Conservation (phyloP, 2,113 vertebrate species). For the Laterallus jamaicensis region DNA sequence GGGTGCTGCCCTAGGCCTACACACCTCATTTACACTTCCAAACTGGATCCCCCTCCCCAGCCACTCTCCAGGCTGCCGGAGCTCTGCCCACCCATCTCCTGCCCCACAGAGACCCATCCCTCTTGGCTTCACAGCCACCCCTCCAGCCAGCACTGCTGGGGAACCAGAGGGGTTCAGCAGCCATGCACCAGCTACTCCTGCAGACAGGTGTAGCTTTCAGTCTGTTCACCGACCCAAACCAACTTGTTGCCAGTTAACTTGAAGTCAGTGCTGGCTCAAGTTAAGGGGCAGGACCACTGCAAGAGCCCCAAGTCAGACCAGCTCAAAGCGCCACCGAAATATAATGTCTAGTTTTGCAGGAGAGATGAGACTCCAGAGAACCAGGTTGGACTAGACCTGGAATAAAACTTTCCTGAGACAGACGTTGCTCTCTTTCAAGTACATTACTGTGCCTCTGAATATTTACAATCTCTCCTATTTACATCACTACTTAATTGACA, state of each 20-base stretch:
- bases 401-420: not conserved
- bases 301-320: not conserved
- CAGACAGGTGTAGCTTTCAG: not conserved
- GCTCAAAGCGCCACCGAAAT: not conserved
- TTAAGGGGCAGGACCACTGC: not conserved
- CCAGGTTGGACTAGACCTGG: not conserved
- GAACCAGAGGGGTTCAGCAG: not conserved
- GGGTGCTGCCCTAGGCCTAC: not conserved
- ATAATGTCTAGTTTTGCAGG: not conserved
- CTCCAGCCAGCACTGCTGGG: not conserved
- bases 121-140: not conserved
- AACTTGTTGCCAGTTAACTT: accelerated
- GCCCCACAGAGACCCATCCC: not conserved
- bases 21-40: not conserved
- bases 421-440: not conserved
- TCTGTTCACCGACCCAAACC: not conserved
- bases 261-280: not conserved
- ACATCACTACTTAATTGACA: not conserved
- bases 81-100: not conserved
- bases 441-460: not conserved
- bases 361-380: not conserved
- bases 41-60: not conserved
- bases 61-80: accelerated
- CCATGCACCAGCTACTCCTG: not conserved
- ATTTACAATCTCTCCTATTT: not conserved